phyloP scores from a whole-genome alignment of 2,888 invertebrate genomes.

The Scaeva pyrastri region DNA sequence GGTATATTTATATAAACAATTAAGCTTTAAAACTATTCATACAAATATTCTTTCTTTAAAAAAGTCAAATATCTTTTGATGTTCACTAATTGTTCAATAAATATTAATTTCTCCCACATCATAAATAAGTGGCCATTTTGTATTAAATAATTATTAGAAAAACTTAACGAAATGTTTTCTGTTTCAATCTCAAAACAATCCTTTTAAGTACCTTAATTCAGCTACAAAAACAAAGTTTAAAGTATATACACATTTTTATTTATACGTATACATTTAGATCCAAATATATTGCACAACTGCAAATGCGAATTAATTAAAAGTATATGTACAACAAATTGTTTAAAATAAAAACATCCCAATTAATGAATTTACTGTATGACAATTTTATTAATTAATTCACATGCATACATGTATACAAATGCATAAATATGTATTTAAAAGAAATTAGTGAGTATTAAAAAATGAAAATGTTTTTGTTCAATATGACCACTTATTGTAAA shows the following conservation, averaged over 20 bases:
- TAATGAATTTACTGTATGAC: slow-evolving; percentile 58
- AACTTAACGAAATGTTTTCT: slow-evolving; percentile 30
- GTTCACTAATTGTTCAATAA: slow-evolving; percentile 29
- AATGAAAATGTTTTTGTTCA: slow-evolving; percentile 18
- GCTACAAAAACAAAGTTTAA: neutral
- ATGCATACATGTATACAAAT: neutral
- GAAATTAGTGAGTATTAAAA: slow-evolving; percentile 15
- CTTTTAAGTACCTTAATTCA: slow-evolving; percentile 57
- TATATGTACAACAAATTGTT: slow-evolving; percentile 57
- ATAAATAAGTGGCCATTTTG: slow-evolving; percentile 22
- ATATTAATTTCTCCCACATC: neutral
- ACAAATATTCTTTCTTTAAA: slow-evolving; percentile 48
- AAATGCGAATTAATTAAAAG: slow-evolving; percentile 59
- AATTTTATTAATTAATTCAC: slow-evolving; percentile 29
- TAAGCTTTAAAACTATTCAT: slow-evolving; percentile 59
- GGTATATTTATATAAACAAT: slow-evolving; percentile 64
- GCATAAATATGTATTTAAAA: slow-evolving; percentile 4
- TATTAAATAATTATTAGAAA: neutral
- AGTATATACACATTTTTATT: slow-evolving; percentile 25
- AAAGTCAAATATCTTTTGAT: neutral
- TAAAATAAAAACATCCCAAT: slow-evolving; percentile 37
- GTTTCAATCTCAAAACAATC: slow-evolving; percentile 60
- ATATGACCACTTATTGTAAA: slow-evolving; percentile 26
- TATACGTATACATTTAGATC: slow-evolving; percentile 38
- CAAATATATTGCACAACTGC: slow-evolving; percentile 69